phyloP scores from a whole-genome alignment of 2,888 invertebrate species.

The Arctia plantaginis region DNA sequence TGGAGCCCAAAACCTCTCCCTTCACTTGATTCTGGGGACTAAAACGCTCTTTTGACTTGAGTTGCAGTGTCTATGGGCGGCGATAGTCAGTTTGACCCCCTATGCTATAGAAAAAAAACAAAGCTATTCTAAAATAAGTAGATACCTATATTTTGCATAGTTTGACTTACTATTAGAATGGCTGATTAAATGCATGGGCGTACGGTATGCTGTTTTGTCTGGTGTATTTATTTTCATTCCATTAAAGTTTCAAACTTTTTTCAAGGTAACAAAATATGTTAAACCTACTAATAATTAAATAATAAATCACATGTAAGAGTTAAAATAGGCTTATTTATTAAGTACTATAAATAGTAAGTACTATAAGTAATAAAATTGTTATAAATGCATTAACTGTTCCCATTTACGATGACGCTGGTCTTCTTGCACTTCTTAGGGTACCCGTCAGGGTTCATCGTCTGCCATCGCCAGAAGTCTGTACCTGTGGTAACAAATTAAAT shows the following conservation, averaged over 20 bases:
- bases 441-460: slow-evolving; percentile 95
- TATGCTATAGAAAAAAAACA: too few relatives aligned
- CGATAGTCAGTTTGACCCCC: too few relatives aligned
- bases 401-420: slow-evolving; percentile 73
- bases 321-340: slow-evolving; percentile 60
- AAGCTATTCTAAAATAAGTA: too few relatives aligned
- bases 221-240: too few relatives aligned
- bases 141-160: too few relatives aligned
- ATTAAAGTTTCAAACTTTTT: background rate
- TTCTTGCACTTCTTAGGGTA: slow-evolving; percentile 86
- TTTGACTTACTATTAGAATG: too few relatives aligned
- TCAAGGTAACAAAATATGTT: background rate
- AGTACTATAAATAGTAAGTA: slow-evolving; percentile 50
- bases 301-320: background rate
- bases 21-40: too few relatives aligned
- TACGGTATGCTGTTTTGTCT: too few relatives aligned
- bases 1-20: too few relatives aligned
- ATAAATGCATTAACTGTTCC: slow-evolving; percentile 73
- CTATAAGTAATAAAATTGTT: slow-evolving; percentile 42
- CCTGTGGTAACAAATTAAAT: slow-evolving; percentile 82
- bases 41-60: too few relatives aligned
- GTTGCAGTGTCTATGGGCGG: too few relatives aligned
- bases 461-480: slow-evolving; percentile 98
- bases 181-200: too few relatives aligned
- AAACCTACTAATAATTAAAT: background rate